Evolutionary conservation across 2,113 vertebrate genomes (phyloP), one percentile per base, ranked within the genome.

Genomic region (Sakesphorus luctuosus): DNA sequence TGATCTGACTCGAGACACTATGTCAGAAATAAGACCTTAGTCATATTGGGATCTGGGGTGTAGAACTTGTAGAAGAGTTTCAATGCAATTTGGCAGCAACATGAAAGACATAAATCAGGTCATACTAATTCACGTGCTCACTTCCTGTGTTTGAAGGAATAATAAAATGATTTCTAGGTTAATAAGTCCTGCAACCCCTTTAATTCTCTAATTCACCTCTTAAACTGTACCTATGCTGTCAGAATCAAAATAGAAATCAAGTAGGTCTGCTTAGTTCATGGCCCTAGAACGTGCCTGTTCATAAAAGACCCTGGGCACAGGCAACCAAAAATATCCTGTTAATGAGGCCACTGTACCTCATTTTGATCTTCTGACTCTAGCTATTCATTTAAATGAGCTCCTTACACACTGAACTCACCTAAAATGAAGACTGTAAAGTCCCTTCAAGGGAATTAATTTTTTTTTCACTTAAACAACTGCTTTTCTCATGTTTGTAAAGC

Each of bases 281-380:
- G 58, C 28, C 18, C 28, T 77, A 47, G 61, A 87, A 71, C 31
- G 50, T 49, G 7, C 28, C 31, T 56, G 20, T 33, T 75, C 53
- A 33, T 56, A 87, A 94, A 91, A 91, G 72, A 93, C 11, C 61
- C 29, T 66, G 19, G 75, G 40, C 19, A 66, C 18, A 58, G 52
- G 14, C 36, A 69, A 61, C 44, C 16, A 75, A 49, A 87, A 67
- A 0, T 28, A 59, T 40, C 6, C 25, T 33, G 36, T 74, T 94
- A 96, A 92, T 56, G 59, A 85, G 89, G 77, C 56, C 50, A 29
- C 82, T 85, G 56, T 44, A 76, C 19, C 8, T 10, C 29, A 78
- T 84, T 96, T 96, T 92, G 75, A 63, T 93, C 96, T 94, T 94
- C 66, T 18, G 20, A 72, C 44, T 90, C 29, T 58, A 94, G 69